These are phyloP conservation scores for Turdus rufiventris DNA, from an alignment of 2,113 vertebrate species.

Conservation along the genomic window DNA sequence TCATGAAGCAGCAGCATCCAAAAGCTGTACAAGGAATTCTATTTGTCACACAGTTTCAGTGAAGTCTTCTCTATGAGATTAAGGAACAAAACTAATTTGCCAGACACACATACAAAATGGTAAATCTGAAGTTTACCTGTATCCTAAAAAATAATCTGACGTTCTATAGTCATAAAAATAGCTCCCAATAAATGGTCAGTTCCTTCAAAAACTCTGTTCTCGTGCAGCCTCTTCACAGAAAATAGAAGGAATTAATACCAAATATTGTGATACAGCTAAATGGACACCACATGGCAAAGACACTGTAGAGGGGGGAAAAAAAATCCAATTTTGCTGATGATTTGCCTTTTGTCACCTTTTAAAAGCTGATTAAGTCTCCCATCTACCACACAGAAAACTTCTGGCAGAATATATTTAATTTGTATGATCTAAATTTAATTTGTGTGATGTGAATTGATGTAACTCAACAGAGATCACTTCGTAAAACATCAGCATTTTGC, in stretches of 20 bases:
- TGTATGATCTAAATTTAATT: background rate
- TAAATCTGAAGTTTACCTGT: background rate
- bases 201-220: background rate
- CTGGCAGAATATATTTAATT: background rate
- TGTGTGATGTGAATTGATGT: background rate
- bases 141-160: background rate
- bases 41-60: background rate
- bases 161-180: background rate
- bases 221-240: background rate
- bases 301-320: background rate
- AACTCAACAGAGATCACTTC: background rate
- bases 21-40: background rate
- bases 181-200: background rate
- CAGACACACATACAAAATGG: background rate
- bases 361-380: background rate
- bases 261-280: background rate
- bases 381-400: background rate
- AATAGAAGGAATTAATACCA: background rate
- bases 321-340: background rate
- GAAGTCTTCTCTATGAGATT: background rate
- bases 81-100: background rate
- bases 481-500: background rate
- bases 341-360: background rate
- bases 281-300: background rate
- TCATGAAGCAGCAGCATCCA: background rate